Base-by-base conservation (phyloP, 2,888 invertebrate species). In the Syrphus vitripennis region DNA sequence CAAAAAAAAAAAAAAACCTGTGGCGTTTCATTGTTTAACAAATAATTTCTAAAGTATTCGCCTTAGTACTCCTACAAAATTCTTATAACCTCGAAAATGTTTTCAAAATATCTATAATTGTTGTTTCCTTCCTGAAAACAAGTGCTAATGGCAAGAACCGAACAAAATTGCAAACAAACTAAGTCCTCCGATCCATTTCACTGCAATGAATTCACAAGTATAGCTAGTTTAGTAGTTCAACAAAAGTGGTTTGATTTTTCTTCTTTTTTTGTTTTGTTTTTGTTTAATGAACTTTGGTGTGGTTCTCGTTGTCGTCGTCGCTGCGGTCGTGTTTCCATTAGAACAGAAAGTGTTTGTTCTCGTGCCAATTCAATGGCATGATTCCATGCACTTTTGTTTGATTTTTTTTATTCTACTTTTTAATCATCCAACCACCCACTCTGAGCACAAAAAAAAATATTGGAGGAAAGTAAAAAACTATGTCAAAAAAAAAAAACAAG, bases 301-400 rank as follows among this genome's bases (percentile, higher is more conserved):
- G 42, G 40, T 71, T 42, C 48, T 50, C 61, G 29, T 53, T 26
- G 19, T 67, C 40, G 53, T 19, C 69, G 75, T n/a, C 37, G 50
- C 19, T 76, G 77, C 55, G 82, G 77, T 83, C 34, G 53, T 59
- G 45, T 72, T n/a, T 69, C 72, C 78, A 83, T 83, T 83, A 78
- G 24, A 53, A 63, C 48, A 16, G 21, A 34, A 61, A 34, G 34
- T 61, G 40, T 31, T 16, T 29, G 31, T 40, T 24, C 4, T 40
- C n/a, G 40, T 67, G 59, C 63, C 83, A 72, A 83, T 78, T 83
- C 67, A 83, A 72, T 83, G 82, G 72, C 50, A 53, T 78, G 59
- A 24, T 61, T 78, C 57, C 65, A 40, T 71, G 63, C 48, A 57
- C 45, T 81, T 76, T 82, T 75, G n/a, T 48, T 55, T 29, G 2